These are phyloP conservation scores for Hydropotes inermis DNA, from an alignment of 2,113 vertebrate genomes.

Conservation along the genomic window DNA sequence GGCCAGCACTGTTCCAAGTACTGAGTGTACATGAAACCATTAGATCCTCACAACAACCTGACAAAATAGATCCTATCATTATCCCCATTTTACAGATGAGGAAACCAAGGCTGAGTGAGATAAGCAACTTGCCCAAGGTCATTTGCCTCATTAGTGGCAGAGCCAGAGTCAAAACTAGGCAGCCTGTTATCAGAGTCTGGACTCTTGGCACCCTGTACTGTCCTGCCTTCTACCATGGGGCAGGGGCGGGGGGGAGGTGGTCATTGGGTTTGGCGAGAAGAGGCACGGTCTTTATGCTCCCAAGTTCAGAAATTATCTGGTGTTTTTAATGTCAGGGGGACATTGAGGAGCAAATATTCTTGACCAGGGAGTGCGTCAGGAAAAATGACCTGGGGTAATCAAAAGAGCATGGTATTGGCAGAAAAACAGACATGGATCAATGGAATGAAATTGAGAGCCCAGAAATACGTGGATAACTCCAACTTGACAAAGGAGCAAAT, in stretches of 20 bases:
- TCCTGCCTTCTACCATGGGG: neutral
- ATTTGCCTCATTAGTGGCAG: neutral
- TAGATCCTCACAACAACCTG: neutral
- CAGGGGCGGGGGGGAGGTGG: rapidly evolving
- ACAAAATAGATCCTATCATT: neutral
- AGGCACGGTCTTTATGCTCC: neutral
- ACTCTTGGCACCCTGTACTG: neutral
- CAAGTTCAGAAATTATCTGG: neutral
- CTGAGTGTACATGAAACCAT: neutral
- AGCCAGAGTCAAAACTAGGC: neutral
- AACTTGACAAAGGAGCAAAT: neutral
- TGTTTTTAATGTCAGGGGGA: neutral
- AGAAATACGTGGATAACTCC: neutral
- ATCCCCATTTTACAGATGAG: neutral
- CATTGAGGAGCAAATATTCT: neutral
- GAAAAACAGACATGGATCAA: neutral
- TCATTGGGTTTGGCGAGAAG: neutral
- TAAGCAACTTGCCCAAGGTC: neutral
- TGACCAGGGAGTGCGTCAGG: neutral
- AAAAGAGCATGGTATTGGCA: neutral
- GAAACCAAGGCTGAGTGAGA: neutral
- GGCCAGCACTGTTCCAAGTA: neutral
- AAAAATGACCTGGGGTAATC: neutral
- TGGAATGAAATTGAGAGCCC: neutral
- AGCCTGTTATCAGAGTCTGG: neutral